These are phyloP conservation scores for Helicoverpa zea DNA, from an alignment of 1,140 invertebrate species.

Conservation along the genomic window DNA sequence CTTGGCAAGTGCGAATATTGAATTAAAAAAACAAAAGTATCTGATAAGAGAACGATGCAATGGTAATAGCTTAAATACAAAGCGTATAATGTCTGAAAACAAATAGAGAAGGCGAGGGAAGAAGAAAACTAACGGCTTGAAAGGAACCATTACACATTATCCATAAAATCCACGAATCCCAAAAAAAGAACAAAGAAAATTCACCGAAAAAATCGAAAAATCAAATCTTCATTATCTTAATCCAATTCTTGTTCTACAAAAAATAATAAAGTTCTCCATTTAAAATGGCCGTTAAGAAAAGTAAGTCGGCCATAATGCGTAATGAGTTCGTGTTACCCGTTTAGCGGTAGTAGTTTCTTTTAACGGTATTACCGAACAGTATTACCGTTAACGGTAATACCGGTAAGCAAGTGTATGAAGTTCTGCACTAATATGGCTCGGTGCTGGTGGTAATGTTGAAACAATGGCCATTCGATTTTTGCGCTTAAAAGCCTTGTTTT, in stretches of 20 bases:
- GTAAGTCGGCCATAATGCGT: slow-evolving; percentile 32
- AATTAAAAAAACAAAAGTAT: no score
- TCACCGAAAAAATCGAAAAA: not conserved
- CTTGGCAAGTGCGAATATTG: no score
- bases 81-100: no score
- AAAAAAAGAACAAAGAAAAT: not conserved
- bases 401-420: slow-evolving; percentile 39
- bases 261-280: slow-evolving; percentile 7
- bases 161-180: no score
- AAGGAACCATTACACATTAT: no score
- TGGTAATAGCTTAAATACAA: no score
- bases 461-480: slow-evolving; percentile 17
- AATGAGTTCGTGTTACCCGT: slow-evolving; percentile 35
- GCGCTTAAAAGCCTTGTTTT: not conserved
- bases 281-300: slow-evolving; percentile 30
- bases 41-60: no score
- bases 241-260: not conserved
- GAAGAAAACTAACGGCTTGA: no score
- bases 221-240: slow-evolving; percentile 23
- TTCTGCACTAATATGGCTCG: slow-evolving; percentile 15
- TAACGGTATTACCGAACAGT: slow-evolving; percentile 38
- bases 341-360: slow-evolving; percentile 39
- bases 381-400: slow-evolving; percentile 12
- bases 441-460: not conserved
- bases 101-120: no score